Base-by-base conservation (phyloP, 2,888 invertebrate genomes). In the Pseudococcus viburni region DNA sequence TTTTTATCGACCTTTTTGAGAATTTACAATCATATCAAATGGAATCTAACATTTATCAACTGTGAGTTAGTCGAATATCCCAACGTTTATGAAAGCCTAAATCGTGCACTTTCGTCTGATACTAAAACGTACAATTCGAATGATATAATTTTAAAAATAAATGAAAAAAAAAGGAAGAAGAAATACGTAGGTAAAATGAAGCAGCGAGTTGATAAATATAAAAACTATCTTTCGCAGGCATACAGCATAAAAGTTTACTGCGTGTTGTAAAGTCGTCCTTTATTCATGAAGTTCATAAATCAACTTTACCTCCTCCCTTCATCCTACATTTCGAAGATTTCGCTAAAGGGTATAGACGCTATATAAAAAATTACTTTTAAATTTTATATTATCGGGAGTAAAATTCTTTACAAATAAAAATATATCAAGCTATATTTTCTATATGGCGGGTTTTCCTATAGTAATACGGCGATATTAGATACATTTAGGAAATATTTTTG, bases 291-390 rank as follows among this genome's bases (percentile, higher is more conserved):
- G 80, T 46, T 83, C 80, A 83, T 83, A 83, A 83, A 83, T 83
- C 80, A 83, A 83, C 42, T 83, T 42, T 46, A 83, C 80, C 80
- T 46, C 42, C 19, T 5, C 17, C 73, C 73, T 26, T 73, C 33
- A 17, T 9, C 73, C 3, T 33, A 39, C 17, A 73, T 73, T 83
- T 39, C 11, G 80, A 83, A 83, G 80, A 83, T 83, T 83, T 83
- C 12, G 39, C 80, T 19, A 46, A 42, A 46, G 46, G 80, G 80
- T 33, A 83, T 46, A 83, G 46, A 46, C 80, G 80, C 42, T 83
- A 83, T 73, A 46, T 83, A 83, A 83, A 83, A 83, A 83, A 83
- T 83, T 83, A 83, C 80, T n/a, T 83, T 83, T 83, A 83, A 83
- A 83, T 83, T 83, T 83, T 83, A 46, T 83, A 46, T 83, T 33